phyloP scores from a whole-genome alignment of 2,888 invertebrate species.

The Cryptocheilus praepositus region DNA sequence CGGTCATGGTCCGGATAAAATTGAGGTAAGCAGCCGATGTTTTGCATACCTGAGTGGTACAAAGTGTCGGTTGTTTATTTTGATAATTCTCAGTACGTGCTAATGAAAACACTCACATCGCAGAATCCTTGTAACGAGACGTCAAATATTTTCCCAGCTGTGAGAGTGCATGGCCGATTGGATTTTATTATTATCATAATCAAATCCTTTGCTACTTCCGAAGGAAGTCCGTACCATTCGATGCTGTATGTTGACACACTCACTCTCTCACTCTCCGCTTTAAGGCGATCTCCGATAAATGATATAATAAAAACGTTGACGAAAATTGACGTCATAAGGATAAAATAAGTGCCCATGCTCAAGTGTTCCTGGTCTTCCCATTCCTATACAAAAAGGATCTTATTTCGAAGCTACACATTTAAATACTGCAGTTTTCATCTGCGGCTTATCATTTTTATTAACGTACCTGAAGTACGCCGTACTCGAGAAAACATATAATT shows the following conservation, averaged over 20 bases:
- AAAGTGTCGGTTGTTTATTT: background rate
- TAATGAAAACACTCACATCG: constrained; percentile 46
- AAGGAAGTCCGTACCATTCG: constrained; percentile 57
- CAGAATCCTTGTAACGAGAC: constrained; percentile 59
- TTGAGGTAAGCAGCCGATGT: constrained; percentile 51
- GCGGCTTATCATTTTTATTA: background rate
- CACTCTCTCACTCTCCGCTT: constrained; percentile 53
- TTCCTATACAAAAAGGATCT: constrained; percentile 31
- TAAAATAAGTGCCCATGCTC: constrained; percentile 36
- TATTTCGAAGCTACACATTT: background rate
- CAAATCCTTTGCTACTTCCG: constrained; percentile 41
- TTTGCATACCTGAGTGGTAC: constrained; percentile 40
- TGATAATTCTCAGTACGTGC: background rate
- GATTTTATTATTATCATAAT: constrained; percentile 53
- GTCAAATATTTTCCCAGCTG: constrained; percentile 57
- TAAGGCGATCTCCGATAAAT: constrained; percentile 63
- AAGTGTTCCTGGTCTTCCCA: constrained; percentile 37
- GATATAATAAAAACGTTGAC: constrained; percentile 59
- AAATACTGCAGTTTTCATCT: background rate
- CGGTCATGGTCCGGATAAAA: constrained; percentile 39
- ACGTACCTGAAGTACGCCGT: constrained; percentile 58
- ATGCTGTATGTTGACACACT: constrained; percentile 54
- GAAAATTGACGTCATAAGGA: constrained; percentile 57
- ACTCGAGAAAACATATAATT: constrained; percentile 67
- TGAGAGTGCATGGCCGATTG: constrained; percentile 48